These are phyloP conservation scores for Apocheima hispidaria DNA, from an alignment of 2,888 invertebrate genomes.

Conservation along the genomic window DNA sequence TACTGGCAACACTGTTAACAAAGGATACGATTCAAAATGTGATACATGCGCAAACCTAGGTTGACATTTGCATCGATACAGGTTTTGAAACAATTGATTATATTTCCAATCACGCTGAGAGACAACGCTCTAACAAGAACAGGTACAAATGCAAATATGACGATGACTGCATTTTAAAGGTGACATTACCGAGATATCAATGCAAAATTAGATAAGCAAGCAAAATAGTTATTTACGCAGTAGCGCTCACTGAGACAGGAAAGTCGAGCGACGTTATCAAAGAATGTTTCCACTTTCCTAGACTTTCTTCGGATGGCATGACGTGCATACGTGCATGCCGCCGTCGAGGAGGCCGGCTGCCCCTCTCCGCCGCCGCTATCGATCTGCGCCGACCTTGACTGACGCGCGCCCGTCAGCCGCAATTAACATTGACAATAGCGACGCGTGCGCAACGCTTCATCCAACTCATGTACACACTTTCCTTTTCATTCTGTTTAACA, in stretches of 20 bases:
- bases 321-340: slow-evolving; percentile 69
- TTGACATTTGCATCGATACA: slow-evolving; percentile 38
- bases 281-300: slow-evolving; percentile 81
- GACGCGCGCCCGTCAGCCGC: slow-evolving; percentile 68
- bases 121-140: slow-evolving; percentile 23
- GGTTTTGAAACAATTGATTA: slow-evolving; percentile 20
- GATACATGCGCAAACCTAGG: slow-evolving; percentile 31
- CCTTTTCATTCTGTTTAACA: slow-evolving; percentile 56
- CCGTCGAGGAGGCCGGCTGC: slow-evolving; percentile 55
- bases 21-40: slow-evolving; percentile 44
- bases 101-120: slow-evolving; percentile 22
- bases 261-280: slow-evolving; percentile 59
- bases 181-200: slow-evolving; percentile 37
- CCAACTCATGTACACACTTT: slow-evolving; percentile 58
- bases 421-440: slow-evolving; percentile 79
- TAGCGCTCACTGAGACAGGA: slow-evolving; percentile 50
- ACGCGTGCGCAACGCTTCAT: slow-evolving; percentile 67
- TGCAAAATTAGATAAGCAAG: slow-evolving; percentile 47
- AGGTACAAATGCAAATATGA: slow-evolving; percentile 39
- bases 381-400: slow-evolving; percentile 80
- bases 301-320: slow-evolving; percentile 73
- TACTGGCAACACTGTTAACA: slow-evolving; percentile 56
- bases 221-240: slow-evolving; percentile 56
- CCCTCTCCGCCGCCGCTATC: slow-evolving; percentile 63
- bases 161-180: slow-evolving; percentile 33